phyloP scores from a whole-genome alignment of 2,888 invertebrate genomes.

The Platycheirus rosarum region DNA sequence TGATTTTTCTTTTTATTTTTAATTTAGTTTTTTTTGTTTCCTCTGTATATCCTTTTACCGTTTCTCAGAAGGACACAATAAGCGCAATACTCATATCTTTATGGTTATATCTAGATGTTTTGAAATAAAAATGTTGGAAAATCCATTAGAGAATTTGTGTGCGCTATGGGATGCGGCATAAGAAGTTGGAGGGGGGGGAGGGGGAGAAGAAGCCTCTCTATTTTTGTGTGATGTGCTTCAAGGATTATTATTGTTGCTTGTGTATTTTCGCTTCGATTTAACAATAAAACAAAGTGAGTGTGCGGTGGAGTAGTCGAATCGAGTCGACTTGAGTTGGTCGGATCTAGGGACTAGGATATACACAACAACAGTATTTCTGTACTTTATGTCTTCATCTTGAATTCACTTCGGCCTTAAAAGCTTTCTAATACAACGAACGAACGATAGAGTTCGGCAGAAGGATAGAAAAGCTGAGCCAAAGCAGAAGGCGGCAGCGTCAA shows the following conservation, averaged over 20 bases:
- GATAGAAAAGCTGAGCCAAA: constrained; percentile 34
- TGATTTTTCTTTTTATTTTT: constrained; percentile 30
- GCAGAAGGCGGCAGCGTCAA: constrained; percentile 49
- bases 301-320: constrained; percentile 28
- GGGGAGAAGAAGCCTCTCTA: constrained; percentile 53
- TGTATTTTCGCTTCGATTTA: constrained; percentile 70
- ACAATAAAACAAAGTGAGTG: constrained; percentile 69
- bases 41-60: constrained; percentile 49
- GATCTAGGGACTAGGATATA: constrained; percentile 69
- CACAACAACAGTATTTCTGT: constrained; percentile 73
- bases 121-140: constrained; percentile 68
- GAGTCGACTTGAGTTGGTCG: constrained; percentile 30
- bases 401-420: constrained; percentile 72
- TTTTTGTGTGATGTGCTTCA: constrained; percentile 69
- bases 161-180: constrained; percentile 3
- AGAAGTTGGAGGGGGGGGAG: constrained; percentile 5
- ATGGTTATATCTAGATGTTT: constrained; percentile 43
- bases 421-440: constrained; percentile 60
- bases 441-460: constrained; percentile 32
- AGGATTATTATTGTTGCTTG: constrained; percentile 70
- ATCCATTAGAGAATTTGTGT: constrained; percentile 69
- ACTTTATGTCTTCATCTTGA: constrained; percentile 73
- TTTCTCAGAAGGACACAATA: constrained; percentile 52
- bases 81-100: constrained; percentile 22
- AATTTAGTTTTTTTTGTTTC: constrained; percentile 12